These are phyloP conservation scores for Autographa gamma DNA, from an alignment of 2,888 invertebrate species.

Conservation along the genomic window DNA sequence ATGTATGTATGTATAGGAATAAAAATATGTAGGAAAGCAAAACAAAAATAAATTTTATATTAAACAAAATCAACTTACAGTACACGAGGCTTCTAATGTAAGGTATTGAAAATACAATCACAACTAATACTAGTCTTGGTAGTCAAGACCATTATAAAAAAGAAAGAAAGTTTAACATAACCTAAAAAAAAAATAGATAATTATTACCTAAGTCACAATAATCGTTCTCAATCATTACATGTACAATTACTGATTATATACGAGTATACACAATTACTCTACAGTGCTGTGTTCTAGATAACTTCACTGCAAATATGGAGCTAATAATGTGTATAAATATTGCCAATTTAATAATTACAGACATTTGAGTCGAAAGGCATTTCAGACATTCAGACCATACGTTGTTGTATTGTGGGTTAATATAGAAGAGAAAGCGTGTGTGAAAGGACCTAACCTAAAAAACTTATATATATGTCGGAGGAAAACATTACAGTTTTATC, in stretches of 20 bases:
- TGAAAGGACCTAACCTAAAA: too few relatives aligned
- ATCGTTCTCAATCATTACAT: too few relatives aligned
- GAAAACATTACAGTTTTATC: too few relatives aligned
- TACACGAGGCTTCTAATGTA: too few relatives aligned
- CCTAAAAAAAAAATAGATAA: not conserved
- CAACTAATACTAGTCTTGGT: too few relatives aligned
- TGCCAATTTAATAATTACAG: not conserved
- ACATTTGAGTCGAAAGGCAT: not conserved
- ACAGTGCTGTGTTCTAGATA: not conserved
- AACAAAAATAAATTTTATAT: too few relatives aligned
- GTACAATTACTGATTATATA: too few relatives aligned
- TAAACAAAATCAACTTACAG: too few relatives aligned
- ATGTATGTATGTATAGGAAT: too few relatives aligned
- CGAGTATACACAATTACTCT: not conserved
- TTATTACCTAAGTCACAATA: not conserved
- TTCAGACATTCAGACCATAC: not conserved
- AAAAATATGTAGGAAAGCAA: too few relatives aligned
- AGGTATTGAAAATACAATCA: too few relatives aligned
- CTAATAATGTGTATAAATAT: not conserved
- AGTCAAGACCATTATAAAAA: not conserved
- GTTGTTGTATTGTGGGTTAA: not conserved
- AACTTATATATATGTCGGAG: too few relatives aligned
- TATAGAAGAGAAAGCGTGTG: not conserved
- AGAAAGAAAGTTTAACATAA: not conserved
- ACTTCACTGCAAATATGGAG: not conserved